Evolutionary conservation across 2,888 invertebrate genomes (phyloP).

Genomic region (Chrysodeixis includens): DNA sequence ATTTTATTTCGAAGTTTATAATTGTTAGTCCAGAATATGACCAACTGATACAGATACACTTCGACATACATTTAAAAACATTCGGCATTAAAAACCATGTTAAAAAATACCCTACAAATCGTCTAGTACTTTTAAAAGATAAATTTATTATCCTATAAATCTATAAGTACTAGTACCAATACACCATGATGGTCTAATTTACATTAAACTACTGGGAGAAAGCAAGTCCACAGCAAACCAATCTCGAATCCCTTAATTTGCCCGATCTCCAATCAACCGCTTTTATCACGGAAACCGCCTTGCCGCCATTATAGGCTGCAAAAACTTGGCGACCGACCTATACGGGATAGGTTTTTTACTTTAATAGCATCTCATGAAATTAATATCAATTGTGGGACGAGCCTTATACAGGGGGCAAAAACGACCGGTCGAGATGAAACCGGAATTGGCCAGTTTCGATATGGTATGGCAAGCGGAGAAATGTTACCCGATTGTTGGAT

Average conservation of each 20-base stretch:
- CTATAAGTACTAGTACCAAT: too few relatives aligned
- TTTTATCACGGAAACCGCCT: constrained; percentile 44
- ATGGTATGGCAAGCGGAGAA: constrained; percentile 32
- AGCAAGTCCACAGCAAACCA: constrained; percentile 32
- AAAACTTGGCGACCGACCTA: constrained; percentile 42
- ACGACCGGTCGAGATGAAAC: constrained; percentile 39
- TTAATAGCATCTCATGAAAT: constrained; percentile 78
- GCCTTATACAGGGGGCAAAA: constrained; percentile 67
- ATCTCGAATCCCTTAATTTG: constrained; percentile 17
- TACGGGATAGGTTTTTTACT: constrained; percentile 65
- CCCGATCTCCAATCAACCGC: constrained; percentile 48
- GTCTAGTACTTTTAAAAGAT: too few relatives aligned
- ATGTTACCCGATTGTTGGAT: background rate
- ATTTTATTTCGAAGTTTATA: too few relatives aligned
- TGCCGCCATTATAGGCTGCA: constrained; percentile 37
- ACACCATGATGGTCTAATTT: too few relatives aligned
- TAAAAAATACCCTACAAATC: too few relatives aligned
- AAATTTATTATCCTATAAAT: too few relatives aligned
- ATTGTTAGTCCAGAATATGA: too few relatives aligned
- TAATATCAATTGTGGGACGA: constrained; percentile 80
- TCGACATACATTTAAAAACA: too few relatives aligned
- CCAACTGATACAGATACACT: too few relatives aligned
- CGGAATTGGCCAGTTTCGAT: constrained; percentile 36
- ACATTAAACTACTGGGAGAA: constrained; percentile 22
- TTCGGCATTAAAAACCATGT: too few relatives aligned